A percentile compares a stretch with the other conserved stretches of the same genome.
Conservation (phyloP, 2,113 vertebrate genomes). For the Parotia lawesii region DNA sequence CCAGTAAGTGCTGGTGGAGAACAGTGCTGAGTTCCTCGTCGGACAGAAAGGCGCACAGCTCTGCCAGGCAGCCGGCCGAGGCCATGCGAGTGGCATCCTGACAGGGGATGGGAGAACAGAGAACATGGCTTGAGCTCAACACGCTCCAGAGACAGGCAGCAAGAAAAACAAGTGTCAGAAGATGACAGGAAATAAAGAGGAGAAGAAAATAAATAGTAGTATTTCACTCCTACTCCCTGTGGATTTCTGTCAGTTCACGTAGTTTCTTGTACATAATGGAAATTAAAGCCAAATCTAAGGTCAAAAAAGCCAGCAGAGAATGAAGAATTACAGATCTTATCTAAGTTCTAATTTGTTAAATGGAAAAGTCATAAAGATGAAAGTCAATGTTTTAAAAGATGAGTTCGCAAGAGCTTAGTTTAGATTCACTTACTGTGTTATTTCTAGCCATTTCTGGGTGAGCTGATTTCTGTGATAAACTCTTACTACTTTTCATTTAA, state of each 20-base stretch:
- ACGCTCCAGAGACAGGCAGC: neutral
- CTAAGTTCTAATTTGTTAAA: neutral
- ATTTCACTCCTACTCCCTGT: neutral
- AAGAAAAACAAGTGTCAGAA: neutral
- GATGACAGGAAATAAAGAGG: neutral
- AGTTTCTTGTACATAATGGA: neutral
- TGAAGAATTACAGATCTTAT: neutral
- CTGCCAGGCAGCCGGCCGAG: constrained; percentile 91
- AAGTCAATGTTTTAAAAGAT: neutral
- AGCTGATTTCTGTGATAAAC: neutral
- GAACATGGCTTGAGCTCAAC: neutral
- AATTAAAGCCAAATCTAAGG: neutral
- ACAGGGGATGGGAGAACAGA: neutral
- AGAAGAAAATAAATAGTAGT: neutral
- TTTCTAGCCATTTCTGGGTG: neutral
- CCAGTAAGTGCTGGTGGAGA: constrained; percentile 87
- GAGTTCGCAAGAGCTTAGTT: neutral
- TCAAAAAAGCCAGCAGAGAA: neutral
- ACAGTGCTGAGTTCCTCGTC: constrained; percentile 88
- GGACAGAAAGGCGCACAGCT: constrained; percentile 90
- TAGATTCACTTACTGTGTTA: neutral
- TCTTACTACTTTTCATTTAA: neutral
- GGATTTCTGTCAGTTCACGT: neutral
- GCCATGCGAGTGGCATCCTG: constrained; percentile 95
- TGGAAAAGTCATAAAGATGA: neutral